Conservation (phyloP, 2,888 invertebrate genomes). For the Eretmocerus hayati region DNA sequence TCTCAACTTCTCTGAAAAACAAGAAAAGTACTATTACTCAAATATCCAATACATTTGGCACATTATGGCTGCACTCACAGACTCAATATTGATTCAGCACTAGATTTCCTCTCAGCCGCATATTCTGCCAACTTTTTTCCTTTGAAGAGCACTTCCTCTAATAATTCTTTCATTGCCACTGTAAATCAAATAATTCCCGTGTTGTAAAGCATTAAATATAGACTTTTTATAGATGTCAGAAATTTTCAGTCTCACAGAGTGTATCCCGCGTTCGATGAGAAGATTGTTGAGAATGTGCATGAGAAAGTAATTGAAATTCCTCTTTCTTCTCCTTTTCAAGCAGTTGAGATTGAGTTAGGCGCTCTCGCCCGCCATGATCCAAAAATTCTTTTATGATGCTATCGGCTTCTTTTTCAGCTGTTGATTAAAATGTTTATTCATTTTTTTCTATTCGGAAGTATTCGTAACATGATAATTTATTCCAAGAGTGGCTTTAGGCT, state of each 20-base stretch:
- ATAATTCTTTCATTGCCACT: constrained; percentile 63
- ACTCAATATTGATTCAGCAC: constrained; percentile 58
- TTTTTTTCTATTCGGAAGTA: no score
- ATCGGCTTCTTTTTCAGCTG: constrained; percentile 61
- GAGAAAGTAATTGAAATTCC: constrained; percentile 59
- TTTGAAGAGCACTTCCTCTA: constrained; percentile 60
- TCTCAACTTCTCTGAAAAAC: constrained; percentile 53
- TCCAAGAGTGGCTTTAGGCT: no score
- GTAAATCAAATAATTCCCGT: constrained; percentile 10
- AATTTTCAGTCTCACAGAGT: constrained; percentile 42
- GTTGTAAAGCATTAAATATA: constrained; percentile 1
- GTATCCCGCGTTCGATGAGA: constrained; percentile 61
- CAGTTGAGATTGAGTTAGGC: constrained; percentile 53
- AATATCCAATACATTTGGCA: constrained; percentile 2
- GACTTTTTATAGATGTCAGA: not conserved
- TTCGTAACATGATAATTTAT: no score
- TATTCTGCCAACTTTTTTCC: constrained; percentile 57
- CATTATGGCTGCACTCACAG: constrained; percentile 47
- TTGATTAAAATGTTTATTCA: not conserved
- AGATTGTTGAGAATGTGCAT: constrained; percentile 48
- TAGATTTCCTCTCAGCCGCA: constrained; percentile 52
- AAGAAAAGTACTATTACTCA: not conserved
- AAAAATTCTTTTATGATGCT: constrained; percentile 61
- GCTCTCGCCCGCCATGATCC: constrained; percentile 55
- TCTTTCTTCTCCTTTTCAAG: constrained; percentile 62